Conservation (phyloP, 2,888 invertebrate species). For the Archips crataeganus region DNA sequence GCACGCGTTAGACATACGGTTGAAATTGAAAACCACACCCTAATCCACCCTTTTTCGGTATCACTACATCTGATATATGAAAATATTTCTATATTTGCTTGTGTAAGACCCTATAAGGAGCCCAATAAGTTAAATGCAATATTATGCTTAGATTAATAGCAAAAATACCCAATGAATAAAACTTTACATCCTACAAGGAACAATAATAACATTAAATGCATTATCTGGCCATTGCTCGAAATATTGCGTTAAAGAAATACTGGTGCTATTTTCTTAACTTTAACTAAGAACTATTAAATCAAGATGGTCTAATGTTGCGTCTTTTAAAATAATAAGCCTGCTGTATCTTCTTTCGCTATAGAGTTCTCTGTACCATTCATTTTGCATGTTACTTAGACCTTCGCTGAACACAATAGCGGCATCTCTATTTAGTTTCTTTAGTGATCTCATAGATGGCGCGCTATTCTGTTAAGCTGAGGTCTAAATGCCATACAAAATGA, state of each 20-base stretch:
- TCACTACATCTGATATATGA: conserved; percentile 28
- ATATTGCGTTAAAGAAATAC: conserved; percentile 23
- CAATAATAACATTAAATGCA: conserved; percentile 67
- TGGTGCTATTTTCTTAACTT: conserved; percentile 1
- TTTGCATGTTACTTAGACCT: no score
- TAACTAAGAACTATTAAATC: no score
- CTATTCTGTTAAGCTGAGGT: no score
- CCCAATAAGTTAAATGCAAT: conserved; percentile 60
- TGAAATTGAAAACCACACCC: conserved; percentile 7
- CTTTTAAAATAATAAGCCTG: no score
- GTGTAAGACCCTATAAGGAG: conserved; percentile 20
- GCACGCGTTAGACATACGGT: not conserved
- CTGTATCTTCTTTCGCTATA: no score
- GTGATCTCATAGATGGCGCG: no score
- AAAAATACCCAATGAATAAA: conserved; percentile 62
- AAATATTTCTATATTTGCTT: conserved; percentile 31
- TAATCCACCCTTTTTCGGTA: not conserved
- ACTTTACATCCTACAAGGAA: conserved; percentile 64
- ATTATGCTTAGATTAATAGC: conserved; percentile 64
- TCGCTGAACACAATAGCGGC: no score
- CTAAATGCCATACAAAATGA: no score
- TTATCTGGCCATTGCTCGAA: conserved; percentile 56
- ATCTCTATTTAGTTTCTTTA: no score
- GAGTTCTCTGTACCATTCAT: no score
- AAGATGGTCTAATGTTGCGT: no score